A percentile compares a stretch with the other conserved stretches of the same genome.
Evolutionary conservation across 1,140 invertebrate species (phyloP).

Genomic region (Capitella teleta): DNA sequence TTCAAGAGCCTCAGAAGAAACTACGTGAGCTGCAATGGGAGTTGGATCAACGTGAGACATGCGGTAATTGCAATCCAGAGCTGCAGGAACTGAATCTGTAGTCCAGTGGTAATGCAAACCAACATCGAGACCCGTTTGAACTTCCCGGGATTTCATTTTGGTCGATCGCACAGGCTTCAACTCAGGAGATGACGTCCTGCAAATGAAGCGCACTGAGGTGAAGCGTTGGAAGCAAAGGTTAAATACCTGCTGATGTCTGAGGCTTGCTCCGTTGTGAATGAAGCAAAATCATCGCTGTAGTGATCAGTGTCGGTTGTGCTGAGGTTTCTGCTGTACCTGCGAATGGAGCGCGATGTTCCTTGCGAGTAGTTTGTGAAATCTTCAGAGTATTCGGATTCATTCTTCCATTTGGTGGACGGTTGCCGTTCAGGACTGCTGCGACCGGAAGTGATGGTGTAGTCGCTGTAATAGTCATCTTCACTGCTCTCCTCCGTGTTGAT

Average conservation of each 20-base stretch:
- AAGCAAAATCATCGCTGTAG: no score
- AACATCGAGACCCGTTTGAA: conserved; percentile 8
- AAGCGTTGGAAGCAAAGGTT: no score
- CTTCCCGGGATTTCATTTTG: background rate
- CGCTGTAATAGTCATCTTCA: background rate
- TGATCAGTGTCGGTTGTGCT: no score
- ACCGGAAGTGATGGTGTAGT: background rate
- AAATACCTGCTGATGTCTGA: no score
- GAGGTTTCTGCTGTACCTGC: no score
- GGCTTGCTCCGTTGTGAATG: no score
- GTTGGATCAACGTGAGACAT: conserved; percentile 23
- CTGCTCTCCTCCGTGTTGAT: background rate
- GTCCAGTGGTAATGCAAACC: conserved; percentile 10
- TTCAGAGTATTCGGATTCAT: conserved; percentile 4
- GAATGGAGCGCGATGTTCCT: no score
- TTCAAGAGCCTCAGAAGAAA: conserved; percentile 27
- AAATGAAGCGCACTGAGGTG: no score
- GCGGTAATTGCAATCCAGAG: conserved; percentile 15
- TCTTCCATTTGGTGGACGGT: background rate
- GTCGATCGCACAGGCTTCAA: background rate
- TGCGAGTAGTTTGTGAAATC: conserved; percentile 3
- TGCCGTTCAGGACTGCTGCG: background rate
- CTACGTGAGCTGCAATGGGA: conserved; percentile 26
- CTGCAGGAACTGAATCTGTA: background rate
- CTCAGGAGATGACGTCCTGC: background rate